A percentile compares a stretch with the other conserved stretches of the same genome.
These are phyloP conservation scores for Botia almorhae DNA, from an alignment of 2,797 vertebrate species.

Conservation along the genomic window DNA sequence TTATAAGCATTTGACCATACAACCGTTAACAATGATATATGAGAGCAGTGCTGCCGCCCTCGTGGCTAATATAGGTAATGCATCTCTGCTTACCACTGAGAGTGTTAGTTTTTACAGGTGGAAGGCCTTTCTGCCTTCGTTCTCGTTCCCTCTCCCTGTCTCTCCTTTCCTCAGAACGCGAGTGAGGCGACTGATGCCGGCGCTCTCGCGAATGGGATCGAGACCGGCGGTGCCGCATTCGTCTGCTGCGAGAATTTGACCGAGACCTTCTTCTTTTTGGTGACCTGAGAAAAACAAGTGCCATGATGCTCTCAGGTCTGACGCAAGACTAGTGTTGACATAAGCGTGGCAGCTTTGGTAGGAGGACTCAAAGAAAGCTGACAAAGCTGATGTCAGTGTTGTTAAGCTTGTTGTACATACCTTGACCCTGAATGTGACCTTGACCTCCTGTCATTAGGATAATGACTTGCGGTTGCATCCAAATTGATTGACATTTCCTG, in stretches of 20 bases:
- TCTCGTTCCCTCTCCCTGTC: conserved; percentile 90
- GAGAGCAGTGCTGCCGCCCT: background rate
- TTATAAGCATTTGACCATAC: background rate
- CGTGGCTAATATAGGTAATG: background rate
- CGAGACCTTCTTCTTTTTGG: conserved; percentile 94
- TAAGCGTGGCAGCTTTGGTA: too few relatives aligned
- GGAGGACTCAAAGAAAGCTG: background rate
- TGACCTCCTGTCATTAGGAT: conserved; percentile 82
- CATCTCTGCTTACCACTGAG: conserved; percentile 85
- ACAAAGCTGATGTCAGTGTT: too few relatives aligned
- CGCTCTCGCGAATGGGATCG: conserved; percentile 92
- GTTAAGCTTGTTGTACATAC: conserved; percentile 65
- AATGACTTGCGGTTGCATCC: conserved; percentile 68
- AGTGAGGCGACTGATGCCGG: conserved; percentile 89
- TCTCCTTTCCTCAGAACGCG: conserved; percentile 90
- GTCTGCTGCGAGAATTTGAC: conserved; percentile 89
- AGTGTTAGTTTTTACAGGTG: conserved; percentile 85
- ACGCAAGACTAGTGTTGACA: too few relatives aligned
- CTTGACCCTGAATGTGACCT: conserved; percentile 91
- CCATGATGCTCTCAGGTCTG: too few relatives aligned
- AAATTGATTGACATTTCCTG: conserved; percentile 79
- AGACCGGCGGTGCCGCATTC: conserved; percentile 90
- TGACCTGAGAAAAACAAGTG: conserved; percentile 77
- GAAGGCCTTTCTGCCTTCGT: conserved; percentile 92
- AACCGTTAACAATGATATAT: background rate